These are phyloP conservation scores for Eristalis tenax DNA, from an alignment of 2,888 invertebrate species.

Conservation along the genomic window DNA sequence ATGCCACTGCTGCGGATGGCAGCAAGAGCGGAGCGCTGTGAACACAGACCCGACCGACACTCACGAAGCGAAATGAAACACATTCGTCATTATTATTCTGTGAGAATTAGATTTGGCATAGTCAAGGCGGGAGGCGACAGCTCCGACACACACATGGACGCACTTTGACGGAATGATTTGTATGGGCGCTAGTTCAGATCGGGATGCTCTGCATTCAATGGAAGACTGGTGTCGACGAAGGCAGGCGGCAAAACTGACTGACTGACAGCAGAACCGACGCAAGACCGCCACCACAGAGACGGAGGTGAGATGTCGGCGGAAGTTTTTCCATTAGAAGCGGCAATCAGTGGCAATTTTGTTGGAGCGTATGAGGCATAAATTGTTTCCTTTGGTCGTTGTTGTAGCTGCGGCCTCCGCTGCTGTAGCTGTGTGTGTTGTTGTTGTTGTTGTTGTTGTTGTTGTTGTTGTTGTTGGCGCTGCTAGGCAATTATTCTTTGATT, in stretches of 20 bases:
- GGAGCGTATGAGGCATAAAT: constrained; percentile 62
- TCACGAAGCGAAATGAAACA: constrained; percentile 51
- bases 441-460: constrained; percentile 23
- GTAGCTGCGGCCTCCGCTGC: background rate
- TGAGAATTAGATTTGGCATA: constrained; percentile 26
- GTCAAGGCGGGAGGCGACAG: background rate
- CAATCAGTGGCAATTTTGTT: constrained; percentile 63
- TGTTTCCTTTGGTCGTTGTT: constrained; percentile 59
- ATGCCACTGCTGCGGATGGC: constrained; percentile 27
- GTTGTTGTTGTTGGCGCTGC: constrained; percentile 21
- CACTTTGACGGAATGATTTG: constrained; percentile 49
- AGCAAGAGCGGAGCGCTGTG: background rate
- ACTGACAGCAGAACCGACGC: background rate
- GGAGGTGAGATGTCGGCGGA: constrained; percentile 17
- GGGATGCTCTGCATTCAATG: constrained; percentile 26
- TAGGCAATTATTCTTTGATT: constrained; percentile 67
- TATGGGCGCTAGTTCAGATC: constrained; percentile 26
- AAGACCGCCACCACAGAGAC: background rate
- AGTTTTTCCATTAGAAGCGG: constrained; percentile 65
- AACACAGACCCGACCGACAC: constrained; percentile 3
- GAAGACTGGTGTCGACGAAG: background rate
- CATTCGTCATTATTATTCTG: constrained; percentile 65
- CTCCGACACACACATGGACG: constrained; percentile 11
- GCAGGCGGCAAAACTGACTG: background rate
- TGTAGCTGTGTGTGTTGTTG: constrained; percentile 17